A percentile compares a stretch with the other conserved stretches of the same genome.
Evolutionary conservation across 23 tunicate species (phyloP).

Genomic region (Ascidia mentula): DNA sequence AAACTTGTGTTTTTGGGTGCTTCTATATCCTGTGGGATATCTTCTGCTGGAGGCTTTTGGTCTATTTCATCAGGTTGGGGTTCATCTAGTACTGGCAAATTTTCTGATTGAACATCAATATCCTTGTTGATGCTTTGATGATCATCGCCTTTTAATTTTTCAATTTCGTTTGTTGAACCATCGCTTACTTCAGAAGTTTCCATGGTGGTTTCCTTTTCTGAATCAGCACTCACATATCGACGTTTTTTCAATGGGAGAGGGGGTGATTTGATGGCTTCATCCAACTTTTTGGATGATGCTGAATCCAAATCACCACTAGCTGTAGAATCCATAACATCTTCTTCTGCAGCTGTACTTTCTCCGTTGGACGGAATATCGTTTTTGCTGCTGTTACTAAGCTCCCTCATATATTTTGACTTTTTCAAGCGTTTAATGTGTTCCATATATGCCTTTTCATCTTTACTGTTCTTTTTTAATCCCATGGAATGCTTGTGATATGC

Average conservation of each 20-base stretch:
- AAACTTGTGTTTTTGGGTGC: neutral
- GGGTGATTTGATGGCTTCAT: conserved; percentile 57
- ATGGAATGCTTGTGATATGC: conserved; percentile 56
- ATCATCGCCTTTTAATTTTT: conserved; percentile 6
- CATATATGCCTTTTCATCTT: conserved; percentile 32
- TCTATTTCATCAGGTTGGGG: neutral
- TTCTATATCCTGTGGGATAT: neutral
- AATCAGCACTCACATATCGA: conserved; percentile 40
- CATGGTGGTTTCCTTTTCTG: neutral
- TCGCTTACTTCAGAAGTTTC: neutral
- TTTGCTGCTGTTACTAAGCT: neutral
- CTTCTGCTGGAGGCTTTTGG: neutral
- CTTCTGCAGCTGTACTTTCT: conserved; percentile 3
- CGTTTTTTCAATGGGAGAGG: conserved; percentile 75
- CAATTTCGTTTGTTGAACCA: neutral
- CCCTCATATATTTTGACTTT: conserved; percentile 38
- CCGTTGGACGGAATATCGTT: neutral
- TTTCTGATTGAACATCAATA: neutral
- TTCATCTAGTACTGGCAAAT: neutral
- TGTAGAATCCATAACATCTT: conserved; percentile 19
- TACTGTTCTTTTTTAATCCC: conserved; percentile 24
- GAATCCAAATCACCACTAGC: neutral
- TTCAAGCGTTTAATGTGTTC: conserved; percentile 44
- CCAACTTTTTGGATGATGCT: conserved; percentile 11
- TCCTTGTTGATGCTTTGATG: neutral